Conservation (phyloP, 1,140 invertebrate species). For the Antheraea pernyi region DNA sequence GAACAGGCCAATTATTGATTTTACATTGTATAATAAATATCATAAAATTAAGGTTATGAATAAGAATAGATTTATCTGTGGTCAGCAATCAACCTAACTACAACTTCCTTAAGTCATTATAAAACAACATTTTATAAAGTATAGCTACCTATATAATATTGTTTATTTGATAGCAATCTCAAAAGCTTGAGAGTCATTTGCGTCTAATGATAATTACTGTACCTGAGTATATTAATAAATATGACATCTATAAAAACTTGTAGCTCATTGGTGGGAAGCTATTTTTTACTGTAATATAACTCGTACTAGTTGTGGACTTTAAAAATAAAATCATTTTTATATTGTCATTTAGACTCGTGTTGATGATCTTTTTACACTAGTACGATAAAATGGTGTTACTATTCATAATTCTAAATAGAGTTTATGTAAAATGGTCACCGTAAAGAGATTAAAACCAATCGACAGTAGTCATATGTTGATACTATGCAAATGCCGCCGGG, state of each 20-base stretch:
- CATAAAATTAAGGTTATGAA: not conserved
- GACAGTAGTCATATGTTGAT: too few relatives aligned
- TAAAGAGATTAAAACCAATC: too few relatives aligned
- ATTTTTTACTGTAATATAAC: too few relatives aligned
- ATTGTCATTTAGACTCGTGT: too few relatives aligned
- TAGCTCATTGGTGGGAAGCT: too few relatives aligned
- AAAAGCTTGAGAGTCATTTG: slow-evolving; percentile 22
- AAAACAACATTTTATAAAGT: slow-evolving; percentile 2
- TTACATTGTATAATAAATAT: not conserved
- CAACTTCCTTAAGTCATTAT: slow-evolving; percentile 17
- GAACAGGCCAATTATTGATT: not conserved
- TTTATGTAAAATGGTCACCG: too few relatives aligned
- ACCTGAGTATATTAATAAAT: not conserved
- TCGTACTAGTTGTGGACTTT: too few relatives aligned
- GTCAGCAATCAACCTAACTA: not conserved
- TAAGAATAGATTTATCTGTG: not conserved
- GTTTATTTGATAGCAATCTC: slow-evolving; percentile 52
- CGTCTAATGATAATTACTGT: slow-evolving; percentile 11
- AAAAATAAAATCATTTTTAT: too few relatives aligned
- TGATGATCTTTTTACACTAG: too few relatives aligned
- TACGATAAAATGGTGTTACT: too few relatives aligned
- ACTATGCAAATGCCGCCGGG: too few relatives aligned
- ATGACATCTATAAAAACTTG: not conserved
- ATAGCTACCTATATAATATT: slow-evolving; percentile 24
- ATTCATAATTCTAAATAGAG: too few relatives aligned